Evolutionary conservation across 1,140 invertebrate species (phyloP).

Genomic region (Dendroctonus ponderosae): DNA sequence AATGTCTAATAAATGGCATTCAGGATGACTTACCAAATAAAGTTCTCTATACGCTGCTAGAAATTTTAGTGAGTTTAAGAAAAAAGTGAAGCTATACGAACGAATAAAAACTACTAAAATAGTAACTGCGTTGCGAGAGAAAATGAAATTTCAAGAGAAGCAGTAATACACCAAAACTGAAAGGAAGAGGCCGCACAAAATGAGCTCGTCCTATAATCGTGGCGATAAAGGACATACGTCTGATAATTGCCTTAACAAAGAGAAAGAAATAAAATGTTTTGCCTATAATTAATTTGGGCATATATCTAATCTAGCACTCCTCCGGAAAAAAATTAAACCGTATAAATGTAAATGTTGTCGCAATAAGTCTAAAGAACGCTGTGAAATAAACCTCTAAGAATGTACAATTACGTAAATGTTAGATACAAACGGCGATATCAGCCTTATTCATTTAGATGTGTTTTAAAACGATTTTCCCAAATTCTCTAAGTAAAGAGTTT

Average conservation of each 20-base stretch:
- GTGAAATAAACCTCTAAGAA: too few species aligned
- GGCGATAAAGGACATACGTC: constrained; percentile 9
- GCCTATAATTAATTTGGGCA: constrained; percentile 15
- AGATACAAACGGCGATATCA: too few species aligned
- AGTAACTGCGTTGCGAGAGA: neutral
- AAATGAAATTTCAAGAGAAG: neutral
- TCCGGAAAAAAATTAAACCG: neutral
- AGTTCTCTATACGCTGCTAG: constrained; percentile 30
- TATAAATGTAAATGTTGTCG: too few species aligned
- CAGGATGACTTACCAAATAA: constrained; percentile 25
- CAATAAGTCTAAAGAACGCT: too few species aligned
- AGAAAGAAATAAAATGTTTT: constrained; percentile 11
- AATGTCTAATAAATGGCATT: constrained; percentile 34
- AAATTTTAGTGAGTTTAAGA: constrained; percentile 30
- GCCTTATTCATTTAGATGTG: too few species aligned
- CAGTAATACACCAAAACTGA: neutral
- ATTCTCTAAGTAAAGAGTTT: too few species aligned
- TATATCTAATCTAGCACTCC: neutral
- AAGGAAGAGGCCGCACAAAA: neutral
- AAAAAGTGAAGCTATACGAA: constrained; percentile 28
- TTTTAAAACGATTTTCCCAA: too few species aligned
- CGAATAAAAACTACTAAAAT: neutral
- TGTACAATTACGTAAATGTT: too few species aligned
- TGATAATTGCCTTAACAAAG: constrained; percentile 5
- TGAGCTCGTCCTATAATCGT: constrained; percentile 2